phyloP scores from a whole-genome alignment of 2,888 invertebrate genomes.

The Abrostola triplasia region DNA sequence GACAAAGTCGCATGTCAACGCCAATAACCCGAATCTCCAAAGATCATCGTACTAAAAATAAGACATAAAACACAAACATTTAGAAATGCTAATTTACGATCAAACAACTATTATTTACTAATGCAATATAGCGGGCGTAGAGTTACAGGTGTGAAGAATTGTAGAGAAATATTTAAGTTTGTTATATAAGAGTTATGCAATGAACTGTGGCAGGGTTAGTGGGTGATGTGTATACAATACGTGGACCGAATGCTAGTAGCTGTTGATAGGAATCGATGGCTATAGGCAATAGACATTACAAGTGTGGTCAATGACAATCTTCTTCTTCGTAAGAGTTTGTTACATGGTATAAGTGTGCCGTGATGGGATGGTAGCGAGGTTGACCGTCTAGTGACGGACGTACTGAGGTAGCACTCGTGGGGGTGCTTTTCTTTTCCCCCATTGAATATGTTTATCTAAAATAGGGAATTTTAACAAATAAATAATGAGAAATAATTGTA shows the following conservation, averaged over 20 bases:
- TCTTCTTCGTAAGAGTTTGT: neutral
- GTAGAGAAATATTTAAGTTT: slow-evolving; percentile 44
- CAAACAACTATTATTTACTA: slow-evolving; percentile 11
- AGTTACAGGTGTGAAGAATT: neutral
- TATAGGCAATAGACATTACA: neutral
- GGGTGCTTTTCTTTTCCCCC: too few relatives aligned
- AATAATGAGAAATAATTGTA: too few relatives aligned
- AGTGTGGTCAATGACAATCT: neutral
- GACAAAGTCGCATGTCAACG: too few relatives aligned
- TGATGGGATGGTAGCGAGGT: too few relatives aligned
- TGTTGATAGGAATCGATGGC: slow-evolving; percentile 18
- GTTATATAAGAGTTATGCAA: slow-evolving; percentile 48
- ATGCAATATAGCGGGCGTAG: slow-evolving; percentile 6
- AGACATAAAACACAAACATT: too few relatives aligned
- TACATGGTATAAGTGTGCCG: neutral
- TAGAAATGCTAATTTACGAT: too few relatives aligned
- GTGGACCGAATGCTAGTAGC: slow-evolving; percentile 30
- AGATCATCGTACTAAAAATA: too few relatives aligned
- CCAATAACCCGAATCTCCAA: too few relatives aligned
- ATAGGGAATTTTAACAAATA: too few relatives aligned
- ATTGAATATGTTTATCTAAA: too few relatives aligned
- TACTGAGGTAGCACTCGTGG: too few relatives aligned
- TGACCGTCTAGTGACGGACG: too few relatives aligned
- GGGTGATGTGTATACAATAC: slow-evolving; percentile 39
- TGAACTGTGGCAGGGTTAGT: slow-evolving; percentile 38